phyloP scores from a whole-genome alignment of 2,113 vertebrate species.

The Colinus virginianus region DNA sequence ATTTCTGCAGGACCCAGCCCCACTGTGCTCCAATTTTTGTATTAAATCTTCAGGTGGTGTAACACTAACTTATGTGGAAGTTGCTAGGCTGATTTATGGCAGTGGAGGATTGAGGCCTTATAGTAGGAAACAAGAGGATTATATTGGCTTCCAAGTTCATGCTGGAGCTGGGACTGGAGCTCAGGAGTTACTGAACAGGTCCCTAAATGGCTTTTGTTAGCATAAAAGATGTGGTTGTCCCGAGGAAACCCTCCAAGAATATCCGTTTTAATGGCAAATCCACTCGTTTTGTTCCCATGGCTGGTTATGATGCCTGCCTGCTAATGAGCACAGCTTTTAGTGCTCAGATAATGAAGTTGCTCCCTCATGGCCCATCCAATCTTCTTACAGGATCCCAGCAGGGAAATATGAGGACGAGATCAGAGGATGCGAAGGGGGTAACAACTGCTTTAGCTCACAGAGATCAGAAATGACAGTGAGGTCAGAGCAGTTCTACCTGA shows the following conservation, averaged over 20 bases:
- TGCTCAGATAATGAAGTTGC: constrained; percentile 15
- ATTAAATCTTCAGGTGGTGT: not conserved
- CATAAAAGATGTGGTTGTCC: constrained; percentile 28
- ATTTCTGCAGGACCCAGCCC: not conserved
- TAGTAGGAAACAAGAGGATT: constrained; percentile 55
- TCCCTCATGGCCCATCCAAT: constrained; percentile 48
- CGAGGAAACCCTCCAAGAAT: constrained; percentile 51
- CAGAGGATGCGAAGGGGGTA: not conserved
- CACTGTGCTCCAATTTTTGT: not conserved
- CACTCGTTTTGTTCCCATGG: not conserved
- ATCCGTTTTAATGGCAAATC: constrained; percentile 70
- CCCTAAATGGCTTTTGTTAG: constrained; percentile 38
- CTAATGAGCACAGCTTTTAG: constrained; percentile 31
- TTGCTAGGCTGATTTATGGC: constrained; percentile 19
- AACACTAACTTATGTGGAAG: not conserved
- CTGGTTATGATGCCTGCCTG: constrained; percentile 14
- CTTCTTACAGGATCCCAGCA: constrained; percentile 47
- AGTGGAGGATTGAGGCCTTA: constrained; percentile 19
- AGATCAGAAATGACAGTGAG: not conserved
- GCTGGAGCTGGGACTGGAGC: constrained; percentile 40
- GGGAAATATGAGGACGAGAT: not conserved
- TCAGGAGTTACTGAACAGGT: constrained; percentile 44
- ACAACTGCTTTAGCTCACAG: not conserved
- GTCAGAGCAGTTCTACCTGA: not conserved
- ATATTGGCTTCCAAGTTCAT: constrained; percentile 16